A percentile compares a stretch with the other conserved stretches of the same genome.
These are phyloP conservation scores for Emydura subglobosa DNA, from an alignment of 2,113 vertebrate species.

Conservation along the genomic window DNA sequence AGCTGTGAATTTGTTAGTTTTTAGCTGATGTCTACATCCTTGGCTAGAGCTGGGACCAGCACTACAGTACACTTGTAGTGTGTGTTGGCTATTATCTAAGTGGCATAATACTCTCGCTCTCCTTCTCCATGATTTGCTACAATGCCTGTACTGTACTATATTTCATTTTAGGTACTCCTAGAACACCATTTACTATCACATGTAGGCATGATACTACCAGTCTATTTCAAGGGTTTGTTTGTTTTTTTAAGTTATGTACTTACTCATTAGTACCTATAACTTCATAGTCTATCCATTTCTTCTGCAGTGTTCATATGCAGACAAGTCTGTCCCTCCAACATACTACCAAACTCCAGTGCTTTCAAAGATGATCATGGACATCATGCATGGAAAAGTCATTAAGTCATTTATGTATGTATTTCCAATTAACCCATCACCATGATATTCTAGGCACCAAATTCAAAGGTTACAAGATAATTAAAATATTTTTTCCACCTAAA, in stretches of 20 bases:
- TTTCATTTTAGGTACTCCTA: background rate
- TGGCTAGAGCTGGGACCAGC: too few species aligned
- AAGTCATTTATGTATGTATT: background rate
- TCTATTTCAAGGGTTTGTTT: background rate
- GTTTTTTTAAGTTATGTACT: too few species aligned
- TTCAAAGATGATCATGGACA: background rate
- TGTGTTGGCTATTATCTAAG: background rate
- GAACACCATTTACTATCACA: background rate
- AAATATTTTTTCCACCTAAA: too few species aligned
- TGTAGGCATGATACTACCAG: background rate
- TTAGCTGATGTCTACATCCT: too few species aligned
- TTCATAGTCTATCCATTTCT: background rate
- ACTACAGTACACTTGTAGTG: too few species aligned
- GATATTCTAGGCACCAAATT: background rate
- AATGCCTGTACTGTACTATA: background rate
- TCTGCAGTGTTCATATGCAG: background rate
- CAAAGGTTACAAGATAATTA: background rate
- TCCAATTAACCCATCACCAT: background rate
- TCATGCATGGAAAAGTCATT: background rate
- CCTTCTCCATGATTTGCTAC: background rate
- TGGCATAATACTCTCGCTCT: background rate
- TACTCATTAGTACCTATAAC: background rate
- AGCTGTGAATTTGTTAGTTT: background rate
- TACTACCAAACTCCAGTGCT: background rate
- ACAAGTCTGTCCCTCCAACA: background rate